Evolutionary conservation across 2,797 vertebrate species (phyloP).

Genomic region (Spinibarbus caldwelli): DNA sequence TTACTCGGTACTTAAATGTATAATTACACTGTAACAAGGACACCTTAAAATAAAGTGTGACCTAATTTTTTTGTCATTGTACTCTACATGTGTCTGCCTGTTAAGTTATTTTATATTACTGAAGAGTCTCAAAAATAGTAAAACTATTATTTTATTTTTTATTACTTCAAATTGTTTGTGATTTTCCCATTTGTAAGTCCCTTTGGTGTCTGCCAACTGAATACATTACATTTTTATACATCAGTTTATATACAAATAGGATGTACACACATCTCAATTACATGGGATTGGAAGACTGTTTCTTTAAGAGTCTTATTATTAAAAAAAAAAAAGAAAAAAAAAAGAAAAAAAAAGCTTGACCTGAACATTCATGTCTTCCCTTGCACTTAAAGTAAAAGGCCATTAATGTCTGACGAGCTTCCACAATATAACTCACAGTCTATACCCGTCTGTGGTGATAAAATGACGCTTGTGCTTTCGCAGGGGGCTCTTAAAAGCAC

Average conservation of each 20-base stretch:
- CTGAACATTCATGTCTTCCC: conserved; percentile 23
- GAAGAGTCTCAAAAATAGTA: neutral
- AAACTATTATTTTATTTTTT: neutral
- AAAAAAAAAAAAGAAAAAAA: neutral
- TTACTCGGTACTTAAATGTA: too few species aligned
- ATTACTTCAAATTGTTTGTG: neutral
- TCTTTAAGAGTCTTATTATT: conserved; percentile 9
- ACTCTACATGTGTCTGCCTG: neutral
- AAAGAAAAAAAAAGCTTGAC: neutral
- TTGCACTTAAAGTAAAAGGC: conserved; percentile 44
- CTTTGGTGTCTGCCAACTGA: neutral
- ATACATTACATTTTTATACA: neutral
- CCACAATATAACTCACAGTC: conserved; percentile 3
- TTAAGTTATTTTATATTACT: neutral
- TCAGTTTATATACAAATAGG: neutral
- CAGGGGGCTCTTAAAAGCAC: conserved; percentile 61
- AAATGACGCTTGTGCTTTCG: conserved; percentile 37
- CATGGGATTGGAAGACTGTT: neutral
- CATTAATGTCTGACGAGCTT: conserved; percentile 32
- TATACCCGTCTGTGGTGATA: neutral
- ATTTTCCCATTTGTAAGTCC: neutral
- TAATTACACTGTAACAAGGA: too few species aligned
- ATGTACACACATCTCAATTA: neutral
- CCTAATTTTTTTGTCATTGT: neutral
- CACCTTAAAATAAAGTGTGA: too few species aligned